Conservation (phyloP, 2,888 invertebrate genomes). For the Athalia rosae region DNA sequence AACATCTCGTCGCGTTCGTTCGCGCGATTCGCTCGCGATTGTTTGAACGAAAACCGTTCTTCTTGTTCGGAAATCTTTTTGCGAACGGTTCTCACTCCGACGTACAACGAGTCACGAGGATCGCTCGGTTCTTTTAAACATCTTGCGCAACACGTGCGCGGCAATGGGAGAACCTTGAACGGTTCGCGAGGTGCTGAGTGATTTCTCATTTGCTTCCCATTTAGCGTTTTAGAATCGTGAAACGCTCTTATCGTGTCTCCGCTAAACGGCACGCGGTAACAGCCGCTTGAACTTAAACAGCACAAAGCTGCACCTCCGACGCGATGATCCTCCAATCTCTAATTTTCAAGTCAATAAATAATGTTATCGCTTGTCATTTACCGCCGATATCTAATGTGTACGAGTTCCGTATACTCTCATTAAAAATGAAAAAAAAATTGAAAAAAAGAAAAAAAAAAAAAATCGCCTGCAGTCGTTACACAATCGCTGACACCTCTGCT, state of each 20-base stretch:
- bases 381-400: too few relatives aligned
- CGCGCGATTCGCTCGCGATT: too few relatives aligned
- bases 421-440: not conserved
- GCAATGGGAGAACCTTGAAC: slow-evolving; percentile 10
- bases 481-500: not conserved
- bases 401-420: not conserved
- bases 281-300: not conserved
- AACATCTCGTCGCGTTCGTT: too few relatives aligned
- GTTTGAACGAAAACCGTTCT: too few relatives aligned
- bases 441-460: not conserved
- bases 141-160: slow-evolving; percentile 9
- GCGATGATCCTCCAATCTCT: too few relatives aligned
- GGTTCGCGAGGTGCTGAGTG: slow-evolving; percentile 2
- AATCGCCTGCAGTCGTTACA: not conserved
- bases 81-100: not conserved
- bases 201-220: slow-evolving; percentile 38
- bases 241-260: slow-evolving; percentile 22
- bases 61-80: not conserved
- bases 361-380: too few relatives aligned
- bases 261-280: slow-evolving; percentile 26
- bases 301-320: not conserved
- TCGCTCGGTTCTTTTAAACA: too few relatives aligned
- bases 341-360: too few relatives aligned
- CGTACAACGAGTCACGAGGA: not conserved
- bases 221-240: slow-evolving; percentile 5